Evolutionary conservation across 2,113 vertebrate species (phyloP), one percentile per base, ranked within the genome.

Genomic region (Muscicapa adusta): DNA sequence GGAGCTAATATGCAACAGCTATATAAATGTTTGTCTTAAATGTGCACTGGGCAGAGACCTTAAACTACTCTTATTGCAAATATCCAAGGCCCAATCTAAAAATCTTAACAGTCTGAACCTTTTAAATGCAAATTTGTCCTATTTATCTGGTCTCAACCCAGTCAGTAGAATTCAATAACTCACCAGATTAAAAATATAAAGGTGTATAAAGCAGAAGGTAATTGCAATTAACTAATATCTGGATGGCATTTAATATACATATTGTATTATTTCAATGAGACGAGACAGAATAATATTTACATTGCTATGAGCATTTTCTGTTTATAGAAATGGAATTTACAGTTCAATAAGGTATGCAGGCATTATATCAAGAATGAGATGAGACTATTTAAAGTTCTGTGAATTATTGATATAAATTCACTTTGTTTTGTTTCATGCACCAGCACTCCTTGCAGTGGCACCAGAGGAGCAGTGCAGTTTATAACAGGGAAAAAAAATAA

Each of bases 231-330:
- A 95, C 88, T 95, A 93, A 96, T 91, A 94, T 89, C 88, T 94
- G 95, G 89, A 89, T 97, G 88, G 89, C 85, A 94, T 96, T 96
- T 95, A 96, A 95, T 94, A 95, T 85, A 92, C 70, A 94, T 85
- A 95, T 85, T 93, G 88, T 92, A 91, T 96, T 96, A 96, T 96
- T 96, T 89, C 95, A 94, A 67, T 93, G 93, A 95, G 89, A 96
- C 82, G 93, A 94, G 88, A 89, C 90, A 94, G 93, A 92, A 89
- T 96, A 96, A 88, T 97, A 97, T 97, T 97, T 97, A 97, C 97
- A 97, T 93, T 93, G 88, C 92, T 86, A 61, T 81, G 67, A 91
- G 88, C 62, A 91, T 91, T 73, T 92, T 93, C 85, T 72, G 82
- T 84, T 95, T 89, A 76, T 85, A 86, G 92, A 94, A 93, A 92